Evolutionary conservation across 2,797 vertebrate genomes (phyloP).

Genomic region (Crocidura indochinensis): DNA sequence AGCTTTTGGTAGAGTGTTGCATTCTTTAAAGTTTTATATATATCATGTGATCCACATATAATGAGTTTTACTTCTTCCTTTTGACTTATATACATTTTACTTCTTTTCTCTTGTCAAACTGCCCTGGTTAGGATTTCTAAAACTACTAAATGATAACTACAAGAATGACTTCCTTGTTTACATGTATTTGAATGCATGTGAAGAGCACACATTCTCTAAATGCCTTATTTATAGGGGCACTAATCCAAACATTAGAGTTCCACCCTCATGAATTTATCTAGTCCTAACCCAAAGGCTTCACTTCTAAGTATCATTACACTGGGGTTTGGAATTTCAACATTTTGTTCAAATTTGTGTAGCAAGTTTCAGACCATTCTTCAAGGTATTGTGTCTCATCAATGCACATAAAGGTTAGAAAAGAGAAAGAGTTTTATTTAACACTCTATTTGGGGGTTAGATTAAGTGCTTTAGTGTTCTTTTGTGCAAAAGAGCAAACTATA

Average conservation of each 20-base stretch:
- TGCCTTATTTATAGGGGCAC: not conserved
- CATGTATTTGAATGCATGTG: not conserved
- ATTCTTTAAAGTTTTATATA: too few relatives aligned
- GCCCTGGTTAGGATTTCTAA: too few relatives aligned
- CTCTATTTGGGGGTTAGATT: conserved; percentile 1
- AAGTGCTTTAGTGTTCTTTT: conserved; percentile 52
- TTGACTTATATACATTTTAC: too few relatives aligned
- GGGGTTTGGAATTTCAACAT: not conserved
- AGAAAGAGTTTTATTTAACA: conserved; percentile 42
- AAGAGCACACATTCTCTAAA: not conserved
- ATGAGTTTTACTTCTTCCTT: too few relatives aligned
- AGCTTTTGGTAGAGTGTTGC: too few relatives aligned
- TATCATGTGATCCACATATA: too few relatives aligned
- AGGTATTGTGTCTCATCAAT: conserved; percentile 35
- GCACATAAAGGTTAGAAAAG: conserved; percentile 46
- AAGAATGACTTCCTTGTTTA: too few relatives aligned
- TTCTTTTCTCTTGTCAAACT: too few relatives aligned
- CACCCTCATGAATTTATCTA: not conserved
- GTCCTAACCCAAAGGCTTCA: not conserved
- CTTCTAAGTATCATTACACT: not conserved
- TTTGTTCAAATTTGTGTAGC: not conserved
- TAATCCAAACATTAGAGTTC: not conserved
- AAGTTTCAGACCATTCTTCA: conserved; percentile 25
- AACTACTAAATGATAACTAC: too few relatives aligned
- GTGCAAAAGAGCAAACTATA: conserved; percentile 40